These are phyloP conservation scores for Serinus canaria DNA, from an alignment of 2,113 vertebrate genomes.

Conservation along the genomic window DNA sequence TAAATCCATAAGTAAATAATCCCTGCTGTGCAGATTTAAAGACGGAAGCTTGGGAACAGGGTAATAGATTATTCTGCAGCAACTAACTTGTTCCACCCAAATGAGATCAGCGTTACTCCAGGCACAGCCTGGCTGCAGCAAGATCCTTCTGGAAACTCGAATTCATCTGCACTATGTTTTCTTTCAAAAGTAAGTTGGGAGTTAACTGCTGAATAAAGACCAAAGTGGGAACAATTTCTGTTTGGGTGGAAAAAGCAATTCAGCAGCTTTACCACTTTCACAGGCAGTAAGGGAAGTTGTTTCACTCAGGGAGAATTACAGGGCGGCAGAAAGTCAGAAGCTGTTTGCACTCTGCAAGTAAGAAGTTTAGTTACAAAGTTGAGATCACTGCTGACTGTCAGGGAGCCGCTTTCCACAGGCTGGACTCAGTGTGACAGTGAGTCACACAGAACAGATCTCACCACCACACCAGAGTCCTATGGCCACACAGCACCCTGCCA, in stretches of 20 bases:
- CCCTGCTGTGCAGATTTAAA: background rate
- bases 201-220: background rate
- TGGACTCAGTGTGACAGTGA: background rate
- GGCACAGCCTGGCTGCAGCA: background rate
- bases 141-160: conserved; percentile 6
- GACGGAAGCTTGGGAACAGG: background rate
- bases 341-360: background rate
- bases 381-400: background rate
- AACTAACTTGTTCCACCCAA: conserved; percentile 36
- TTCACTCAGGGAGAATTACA: background rate
- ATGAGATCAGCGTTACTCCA: conserved; percentile 3
- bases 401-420: background rate
- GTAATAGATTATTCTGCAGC: conserved; percentile 1
- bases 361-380: background rate
- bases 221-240: background rate
- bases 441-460: background rate
- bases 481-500: background rate
- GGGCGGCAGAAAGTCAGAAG: background rate
- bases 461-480: accelerated
- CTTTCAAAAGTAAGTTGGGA: background rate
- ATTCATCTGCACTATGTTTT: background rate
- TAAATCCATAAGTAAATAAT: conserved; percentile 53
- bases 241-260: background rate
- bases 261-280: background rate
- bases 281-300: background rate